Conservation (phyloP, 1,140 invertebrate genomes). For the Polyergus mexicanus region DNA sequence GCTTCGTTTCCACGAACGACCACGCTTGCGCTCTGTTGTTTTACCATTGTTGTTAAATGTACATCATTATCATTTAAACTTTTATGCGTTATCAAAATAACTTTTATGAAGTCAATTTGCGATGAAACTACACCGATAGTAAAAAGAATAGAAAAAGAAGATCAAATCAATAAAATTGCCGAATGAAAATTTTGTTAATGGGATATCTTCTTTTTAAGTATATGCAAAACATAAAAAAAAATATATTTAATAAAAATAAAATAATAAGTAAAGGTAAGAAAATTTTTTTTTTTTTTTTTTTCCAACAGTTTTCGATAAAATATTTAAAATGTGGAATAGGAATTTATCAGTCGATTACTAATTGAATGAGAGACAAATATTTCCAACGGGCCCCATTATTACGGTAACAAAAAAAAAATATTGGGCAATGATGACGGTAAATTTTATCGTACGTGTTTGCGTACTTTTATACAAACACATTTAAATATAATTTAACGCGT, state of each 20-base stretch:
- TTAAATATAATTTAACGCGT: background rate
- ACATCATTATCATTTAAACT: constrained; percentile 29
- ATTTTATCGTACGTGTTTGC: too few relatives aligned
- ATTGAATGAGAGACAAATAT: background rate
- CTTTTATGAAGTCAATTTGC: background rate
- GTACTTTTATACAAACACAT: background rate
- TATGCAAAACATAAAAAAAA: background rate
- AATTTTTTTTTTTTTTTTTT: too few relatives aligned
- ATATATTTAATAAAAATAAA: background rate
- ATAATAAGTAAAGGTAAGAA: background rate
- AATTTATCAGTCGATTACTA: background rate
- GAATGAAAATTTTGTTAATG: background rate
- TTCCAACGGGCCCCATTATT: background rate
- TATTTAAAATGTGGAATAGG: background rate
- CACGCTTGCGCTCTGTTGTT: background rate
- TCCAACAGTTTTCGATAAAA: background rate
- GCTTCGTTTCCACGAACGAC: constrained; percentile 57
- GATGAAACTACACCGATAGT: too few relatives aligned
- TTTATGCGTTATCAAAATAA: background rate
- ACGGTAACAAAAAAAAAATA: background rate
- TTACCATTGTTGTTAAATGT: constrained; percentile 23
- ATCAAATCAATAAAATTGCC: background rate
- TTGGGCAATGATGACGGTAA: too few relatives aligned
- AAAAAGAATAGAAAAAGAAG: background rate
- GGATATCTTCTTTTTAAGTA: background rate